Evolutionary conservation across 1,140 invertebrate genomes (phyloP), one percentile per base, ranked within the genome.

Genomic region (Oncopodura yosiiana): DNA sequence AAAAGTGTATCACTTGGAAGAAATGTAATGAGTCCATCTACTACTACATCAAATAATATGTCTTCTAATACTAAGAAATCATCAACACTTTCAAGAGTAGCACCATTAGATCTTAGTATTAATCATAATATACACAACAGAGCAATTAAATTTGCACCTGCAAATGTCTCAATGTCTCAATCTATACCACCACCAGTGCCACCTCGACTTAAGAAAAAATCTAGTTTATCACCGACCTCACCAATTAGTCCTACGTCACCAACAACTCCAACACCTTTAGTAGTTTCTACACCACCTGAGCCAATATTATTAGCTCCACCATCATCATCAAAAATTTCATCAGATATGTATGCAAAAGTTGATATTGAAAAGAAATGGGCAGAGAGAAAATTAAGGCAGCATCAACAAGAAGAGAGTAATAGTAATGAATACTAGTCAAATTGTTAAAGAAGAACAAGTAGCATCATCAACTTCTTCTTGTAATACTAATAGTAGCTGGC

Each of bases 281-380:
- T 27, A 14, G 3, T 11, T 11, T 3, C 39, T 2, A 26, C 39
- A 5, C 24, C 29, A 6, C 23, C 43, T 6, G 38, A 48, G 9
- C 21, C 5, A 48, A 18, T 5, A 30, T 3, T 5, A 11, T 18
- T 12, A 12, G 4, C 9, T 8, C 23, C 24, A 24, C 32, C 11
- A 12, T 32, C n/a, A 9, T 36, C 8, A 38, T 9, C 18, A 45
- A 56, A 29, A 44, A 46, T 3, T 32, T 53, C 5, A 46, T n/a
- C 24, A 9, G 46, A 21, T 3, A 49, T 49, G 4, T 63, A 63
- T 48, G 61, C 61, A 4, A 46, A 41, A 34, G 41, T 63, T 9
- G 54, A 63, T 39, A 63, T 51, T 18, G 53, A 63, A 32, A 60
- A 55, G 36, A 63, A 63, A 52, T 63, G 61, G 61, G 61, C 60